Percentiles rank a stretch among this genome's conserved stretches.
Evolutionary conservation across 2,113 vertebrate species (phyloP).

Genomic region (Chunga burmeisteri): DNA sequence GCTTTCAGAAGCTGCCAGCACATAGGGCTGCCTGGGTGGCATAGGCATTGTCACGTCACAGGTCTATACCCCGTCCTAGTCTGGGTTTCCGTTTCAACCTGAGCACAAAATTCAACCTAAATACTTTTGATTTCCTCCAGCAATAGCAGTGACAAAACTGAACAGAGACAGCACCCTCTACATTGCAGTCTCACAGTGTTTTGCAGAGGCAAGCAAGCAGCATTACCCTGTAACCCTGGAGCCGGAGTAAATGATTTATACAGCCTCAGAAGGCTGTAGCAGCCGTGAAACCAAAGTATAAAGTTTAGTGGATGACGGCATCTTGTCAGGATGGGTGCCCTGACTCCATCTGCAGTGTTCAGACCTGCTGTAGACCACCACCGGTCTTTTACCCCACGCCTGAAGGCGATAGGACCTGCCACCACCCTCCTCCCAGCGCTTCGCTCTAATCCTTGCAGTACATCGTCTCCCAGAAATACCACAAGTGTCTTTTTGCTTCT

Average conservation of each 20-base stretch:
- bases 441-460: rapidly evolving
- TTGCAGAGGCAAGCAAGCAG: background rate
- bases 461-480: background rate
- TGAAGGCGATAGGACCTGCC: background rate
- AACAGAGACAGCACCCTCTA: background rate
- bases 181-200: rapidly evolving
- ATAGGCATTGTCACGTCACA: rapidly evolving
- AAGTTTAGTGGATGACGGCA: background rate
- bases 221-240: background rate
- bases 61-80: background rate
- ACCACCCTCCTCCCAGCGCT: background rate
- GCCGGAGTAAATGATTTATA: background rate
- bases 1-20: background rate
- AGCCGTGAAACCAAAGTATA: background rate
- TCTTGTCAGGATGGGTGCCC: background rate
- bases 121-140: background rate
- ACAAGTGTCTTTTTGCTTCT: background rate
- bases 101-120: background rate
- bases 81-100: background rate
- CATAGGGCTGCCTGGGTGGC: background rate
- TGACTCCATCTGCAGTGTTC: background rate
- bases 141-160: background rate
- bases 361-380: background rate
- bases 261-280: background rate
- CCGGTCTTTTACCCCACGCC: rapidly evolving